A percentile compares a stretch with the other conserved stretches of the same genome.
These are phyloP conservation scores for Hirudo medicinalis DNA, from an alignment of 1,140 invertebrate species.

Conservation along the genomic window DNA sequence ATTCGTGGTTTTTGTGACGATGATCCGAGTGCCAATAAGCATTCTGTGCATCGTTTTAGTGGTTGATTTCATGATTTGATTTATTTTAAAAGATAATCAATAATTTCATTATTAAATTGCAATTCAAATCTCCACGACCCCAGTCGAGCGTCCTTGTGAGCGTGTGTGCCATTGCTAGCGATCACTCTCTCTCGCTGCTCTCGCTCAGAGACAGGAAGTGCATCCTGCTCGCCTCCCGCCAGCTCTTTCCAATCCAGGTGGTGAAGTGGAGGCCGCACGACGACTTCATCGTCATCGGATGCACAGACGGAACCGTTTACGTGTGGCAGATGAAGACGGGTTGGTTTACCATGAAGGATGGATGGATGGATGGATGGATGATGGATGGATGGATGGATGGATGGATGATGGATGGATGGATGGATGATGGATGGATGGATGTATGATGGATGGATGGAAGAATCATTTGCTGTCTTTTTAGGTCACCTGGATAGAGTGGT, in stretches of 20 bases:
- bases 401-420: background rate
- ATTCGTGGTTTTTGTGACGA: no score
- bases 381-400: background rate
- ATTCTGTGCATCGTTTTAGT: no score
- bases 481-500: constrained; percentile 87
- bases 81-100: no score
- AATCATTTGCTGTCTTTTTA: constrained; percentile 24
- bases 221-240: constrained; percentile 82
- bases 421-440: background rate
- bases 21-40: no score
- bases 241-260: constrained; percentile 84
- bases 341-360: constrained; percentile 26
- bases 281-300: constrained; percentile 96
- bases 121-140: no score
- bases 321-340: constrained; percentile 99
- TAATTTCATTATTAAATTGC: no score
- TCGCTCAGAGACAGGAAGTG: constrained; percentile 86
- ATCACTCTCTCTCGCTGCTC: constrained; percentile 87
- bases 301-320: constrained; percentile 90
- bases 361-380: background rate
- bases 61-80: no score
- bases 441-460: background rate
- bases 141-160: no score
- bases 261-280: constrained; percentile 95
- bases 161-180: constrained; percentile 60